A percentile compares a stretch with the other conserved stretches of the same genome.
These are phyloP conservation scores for Phania funesta DNA, from an alignment of 2,888 invertebrate genomes.

Conservation along the genomic window DNA sequence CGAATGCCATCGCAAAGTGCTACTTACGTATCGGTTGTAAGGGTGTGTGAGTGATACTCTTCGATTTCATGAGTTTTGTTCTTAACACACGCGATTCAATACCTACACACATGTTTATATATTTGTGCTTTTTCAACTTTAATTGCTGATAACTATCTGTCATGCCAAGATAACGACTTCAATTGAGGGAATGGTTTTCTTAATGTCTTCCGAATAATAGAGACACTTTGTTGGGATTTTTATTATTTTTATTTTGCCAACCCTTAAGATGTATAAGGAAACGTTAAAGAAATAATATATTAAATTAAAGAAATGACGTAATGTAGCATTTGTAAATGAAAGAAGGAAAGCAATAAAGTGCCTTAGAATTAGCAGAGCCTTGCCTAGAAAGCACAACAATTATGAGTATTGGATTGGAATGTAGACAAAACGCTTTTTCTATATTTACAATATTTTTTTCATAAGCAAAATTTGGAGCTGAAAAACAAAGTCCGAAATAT, in stretches of 20 bases:
- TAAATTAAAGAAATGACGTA: conserved; percentile 19
- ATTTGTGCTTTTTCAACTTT: conserved; percentile 49
- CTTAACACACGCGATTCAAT: neutral
- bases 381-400: neutral
- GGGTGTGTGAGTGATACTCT: too few species aligned
- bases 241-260: neutral
- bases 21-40: too few species aligned
- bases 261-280: neutral
- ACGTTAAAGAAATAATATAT: neutral
- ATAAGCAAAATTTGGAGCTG: too few species aligned
- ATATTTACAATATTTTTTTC: too few species aligned
- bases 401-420: too few species aligned
- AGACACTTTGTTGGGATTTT: conserved; percentile 27
- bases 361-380: neutral
- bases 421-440: too few species aligned
- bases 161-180: conserved; percentile 2
- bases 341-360: conserved; percentile 1
- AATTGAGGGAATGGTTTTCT: neutral
- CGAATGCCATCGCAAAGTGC: too few species aligned
- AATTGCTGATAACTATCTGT: conserved; percentile 57
- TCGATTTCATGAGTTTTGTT: neutral
- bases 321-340: neutral
- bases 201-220: conserved; percentile 35
- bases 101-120: neutral
- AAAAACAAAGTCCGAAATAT: too few species aligned